These are phyloP conservation scores for Erpobdella octoculata DNA, from an alignment of 2,888 invertebrate genomes.

Conservation along the genomic window DNA sequence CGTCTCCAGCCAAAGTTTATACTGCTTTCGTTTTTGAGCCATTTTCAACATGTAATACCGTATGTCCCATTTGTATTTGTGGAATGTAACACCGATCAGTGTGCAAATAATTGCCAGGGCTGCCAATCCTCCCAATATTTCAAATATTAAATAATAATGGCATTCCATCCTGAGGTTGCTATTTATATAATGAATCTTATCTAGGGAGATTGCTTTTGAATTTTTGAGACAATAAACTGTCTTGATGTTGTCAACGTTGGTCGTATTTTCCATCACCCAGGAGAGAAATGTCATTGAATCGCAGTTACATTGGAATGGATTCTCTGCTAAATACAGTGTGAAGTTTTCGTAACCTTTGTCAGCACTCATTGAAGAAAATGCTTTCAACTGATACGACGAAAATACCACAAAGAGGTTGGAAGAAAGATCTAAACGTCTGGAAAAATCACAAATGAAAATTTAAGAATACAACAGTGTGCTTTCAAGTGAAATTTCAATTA, in stretches of 20 bases:
- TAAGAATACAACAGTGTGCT: background rate
- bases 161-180: background rate
- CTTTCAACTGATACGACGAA: background rate
- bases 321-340: background rate
- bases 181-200: background rate
- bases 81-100: background rate
- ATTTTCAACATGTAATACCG: constrained; percentile 3
- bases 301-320: background rate
- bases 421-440: background rate
- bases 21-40: background rate
- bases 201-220: background rate
- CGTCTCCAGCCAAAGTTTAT: background rate
- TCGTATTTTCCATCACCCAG: background rate
- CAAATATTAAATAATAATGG: background rate
- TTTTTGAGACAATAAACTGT: background rate
- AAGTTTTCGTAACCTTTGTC: background rate
- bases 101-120: background rate
- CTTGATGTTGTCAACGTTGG: background rate
- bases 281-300: background rate
- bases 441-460: background rate
- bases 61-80: constrained; percentile 22
- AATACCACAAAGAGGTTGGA: background rate
- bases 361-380: background rate
- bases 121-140: background rate
- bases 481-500: too few relatives aligned